Evolutionary conservation across 2,113 vertebrate species (phyloP).

Genomic region (Phasianus colchicus): DNA sequence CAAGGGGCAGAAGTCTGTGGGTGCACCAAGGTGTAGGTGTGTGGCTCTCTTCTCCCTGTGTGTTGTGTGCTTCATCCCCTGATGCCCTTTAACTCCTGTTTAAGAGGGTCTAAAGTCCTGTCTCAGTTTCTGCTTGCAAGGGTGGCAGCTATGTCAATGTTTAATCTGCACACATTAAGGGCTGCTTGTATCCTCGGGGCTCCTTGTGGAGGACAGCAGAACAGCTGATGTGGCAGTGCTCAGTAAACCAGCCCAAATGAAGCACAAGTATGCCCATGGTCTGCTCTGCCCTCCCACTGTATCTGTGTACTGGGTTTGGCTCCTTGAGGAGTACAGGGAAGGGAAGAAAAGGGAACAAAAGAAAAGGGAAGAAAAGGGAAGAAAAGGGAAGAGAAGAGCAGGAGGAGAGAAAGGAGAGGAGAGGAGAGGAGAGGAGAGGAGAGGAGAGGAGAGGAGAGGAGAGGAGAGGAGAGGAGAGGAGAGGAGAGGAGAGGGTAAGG

Average conservation of each 20-base stretch:
- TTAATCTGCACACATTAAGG: conserved; percentile 8
- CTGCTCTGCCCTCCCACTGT: not conserved
- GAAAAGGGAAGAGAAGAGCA: no score
- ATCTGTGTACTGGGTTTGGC: not conserved
- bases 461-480: no score
- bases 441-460: no score
- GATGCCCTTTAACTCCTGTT: not conserved
- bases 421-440: no score
- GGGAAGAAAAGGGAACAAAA: no score
- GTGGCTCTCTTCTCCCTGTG: not conserved
- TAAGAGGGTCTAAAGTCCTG: conserved; percentile 35
- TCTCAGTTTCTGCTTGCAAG: not conserved
- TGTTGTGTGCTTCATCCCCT: not conserved
- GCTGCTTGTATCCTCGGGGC: not conserved
- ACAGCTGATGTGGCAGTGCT: not conserved
- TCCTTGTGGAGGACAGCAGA: not conserved
- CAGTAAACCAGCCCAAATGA: not conserved
- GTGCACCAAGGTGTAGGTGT: not conserved
- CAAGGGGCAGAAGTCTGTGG: not conserved
- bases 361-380: no score
- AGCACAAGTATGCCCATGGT: not conserved
- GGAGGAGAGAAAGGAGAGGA: no score
- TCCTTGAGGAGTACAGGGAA: not conserved
- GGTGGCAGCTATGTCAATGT: conserved; percentile 23
- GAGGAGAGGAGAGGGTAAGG: no score